Conservation (phyloP, 2,113 vertebrate genomes). For the Callipepla californica region DNA sequence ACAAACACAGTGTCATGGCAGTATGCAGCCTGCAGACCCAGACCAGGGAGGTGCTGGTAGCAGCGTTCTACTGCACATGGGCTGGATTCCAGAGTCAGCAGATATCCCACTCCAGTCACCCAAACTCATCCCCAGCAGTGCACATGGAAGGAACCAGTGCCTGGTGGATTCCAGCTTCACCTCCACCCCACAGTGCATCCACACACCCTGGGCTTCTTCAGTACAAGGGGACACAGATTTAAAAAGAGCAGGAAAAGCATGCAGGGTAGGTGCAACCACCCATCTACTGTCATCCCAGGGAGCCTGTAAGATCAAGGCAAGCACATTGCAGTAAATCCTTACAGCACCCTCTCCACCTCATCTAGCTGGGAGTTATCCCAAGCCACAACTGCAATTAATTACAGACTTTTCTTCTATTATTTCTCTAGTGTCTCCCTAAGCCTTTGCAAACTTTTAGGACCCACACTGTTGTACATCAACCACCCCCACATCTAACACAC, state of each 20-base stretch:
- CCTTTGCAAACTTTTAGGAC: background rate
- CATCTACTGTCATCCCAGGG: background rate
- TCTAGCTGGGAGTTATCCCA: background rate
- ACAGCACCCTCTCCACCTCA: background rate
- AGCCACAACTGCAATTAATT: background rate
- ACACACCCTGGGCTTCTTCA: background rate
- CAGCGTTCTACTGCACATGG: background rate
- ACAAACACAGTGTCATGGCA: background rate
- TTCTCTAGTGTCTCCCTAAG: background rate
- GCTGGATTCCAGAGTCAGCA: background rate
- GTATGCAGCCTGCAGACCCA: background rate
- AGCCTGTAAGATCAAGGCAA: background rate
- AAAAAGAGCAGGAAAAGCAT: fast-evolving
- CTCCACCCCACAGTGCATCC: background rate
- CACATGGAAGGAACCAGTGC: background rate
- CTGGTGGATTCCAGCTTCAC: background rate
- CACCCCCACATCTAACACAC: background rate
- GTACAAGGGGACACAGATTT: background rate
- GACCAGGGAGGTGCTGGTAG: fast-evolving
- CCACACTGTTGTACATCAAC: fast-evolving
- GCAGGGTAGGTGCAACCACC: background rate
- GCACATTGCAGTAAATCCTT: background rate
- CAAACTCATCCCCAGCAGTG: background rate
- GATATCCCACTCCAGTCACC: background rate
- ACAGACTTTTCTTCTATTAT: background rate